Base-by-base conservation (phyloP, 2,797 vertebrate species). In the Benthosema pterotum region DNA sequence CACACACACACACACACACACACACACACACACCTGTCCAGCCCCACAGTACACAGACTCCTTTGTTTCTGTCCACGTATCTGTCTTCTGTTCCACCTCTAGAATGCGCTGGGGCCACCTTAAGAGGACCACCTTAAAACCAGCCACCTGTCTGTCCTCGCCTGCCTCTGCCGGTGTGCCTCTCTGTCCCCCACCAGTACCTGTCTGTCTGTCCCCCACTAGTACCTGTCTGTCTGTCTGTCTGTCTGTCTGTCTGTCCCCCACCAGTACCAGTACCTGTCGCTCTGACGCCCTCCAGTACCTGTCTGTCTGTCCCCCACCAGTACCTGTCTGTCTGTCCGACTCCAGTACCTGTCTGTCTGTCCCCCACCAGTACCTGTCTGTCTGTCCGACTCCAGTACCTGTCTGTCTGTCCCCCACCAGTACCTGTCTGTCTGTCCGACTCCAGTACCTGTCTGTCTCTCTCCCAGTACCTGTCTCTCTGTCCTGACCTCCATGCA, bases 251-350 rank as follows among this genome's bases (percentile, higher is more conserved):
- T 50, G 16, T 50, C 15, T 16, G 8, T n/a, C 5, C 5, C 6
- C 16, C 22, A 25, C 22, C 5, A 32, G 28, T 32, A 16, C 5
- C n/a, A 49, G 28, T 32, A 32, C 28, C 28, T 16, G 17, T 72
- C 67, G 58, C 52, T n/a, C 70, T 74, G 43, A 60, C 65, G n/a
- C n/a, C 42, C 48, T 62, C 19, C 11, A 65, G 54, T 59, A 18
- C 45, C 46, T 72, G 67, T 8, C n/a, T 48, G 9, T n/a, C 47
- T 16, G n/a, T n/a, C 63, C 70, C 65, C 22, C 22, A 22, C 22
- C 4, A 22, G 22, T 25, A 25, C 22, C 22, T 25, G 22, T 25
- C 1, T 25, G 1, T 25, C 22, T 25, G 22, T 25, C 22, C 22
- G 22, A 3, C 22, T 3, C 22, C 5, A 25, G 22, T 25, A 25